Base-by-base conservation (phyloP, 2,888 invertebrate species). In the Volucella inanis region DNA sequence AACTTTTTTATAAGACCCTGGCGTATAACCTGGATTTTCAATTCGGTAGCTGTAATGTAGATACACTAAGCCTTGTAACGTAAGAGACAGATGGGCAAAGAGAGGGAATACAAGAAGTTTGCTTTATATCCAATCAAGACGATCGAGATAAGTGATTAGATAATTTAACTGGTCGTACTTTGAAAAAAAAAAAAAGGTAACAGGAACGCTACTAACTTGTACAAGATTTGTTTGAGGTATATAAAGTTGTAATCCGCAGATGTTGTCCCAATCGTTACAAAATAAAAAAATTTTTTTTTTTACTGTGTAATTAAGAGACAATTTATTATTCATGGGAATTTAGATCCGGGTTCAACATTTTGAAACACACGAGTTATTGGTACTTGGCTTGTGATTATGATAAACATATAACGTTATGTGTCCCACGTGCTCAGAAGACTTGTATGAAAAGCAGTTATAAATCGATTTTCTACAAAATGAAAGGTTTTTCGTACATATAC, bases 71-170 rank as follows among this genome's bases (percentile, higher is more conserved):
- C 31, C 9, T n/a, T 38, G 47, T 54, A 49, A 47, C 45, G 15
- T 11, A 18, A 31, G n/a, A n/a, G 47, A 47, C 31, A 11, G 14
- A 22, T 4, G 0, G 47, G 31, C 3, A 4, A 22, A 12, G 9
- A 31, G 10, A 10, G 8, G 15, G 4, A 52, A 18, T 0, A 10
- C 12, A 31, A n/a, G 15, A 50, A 11, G 39, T 62, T 9, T 57
- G 8, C 59, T 45, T 22, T 78, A 15, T 78, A 45, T 43, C 78
- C 74, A 74, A 74, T 78, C 74, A 68, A 79, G 79, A 68, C n/a
- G 54, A 83, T 83, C 83, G 79, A 83, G 82, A 83, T 78, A 52
- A 31, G 68, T 62, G 83, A 79, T 83, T 74, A 83, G 78, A 83
- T 74, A 62, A 59, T 47, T 78, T 41, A 45, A 68, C 72, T 79